Evolutionary conservation across 2,113 vertebrate genomes (phyloP).

Genomic region (Acanthochromis polyacanthus): DNA sequence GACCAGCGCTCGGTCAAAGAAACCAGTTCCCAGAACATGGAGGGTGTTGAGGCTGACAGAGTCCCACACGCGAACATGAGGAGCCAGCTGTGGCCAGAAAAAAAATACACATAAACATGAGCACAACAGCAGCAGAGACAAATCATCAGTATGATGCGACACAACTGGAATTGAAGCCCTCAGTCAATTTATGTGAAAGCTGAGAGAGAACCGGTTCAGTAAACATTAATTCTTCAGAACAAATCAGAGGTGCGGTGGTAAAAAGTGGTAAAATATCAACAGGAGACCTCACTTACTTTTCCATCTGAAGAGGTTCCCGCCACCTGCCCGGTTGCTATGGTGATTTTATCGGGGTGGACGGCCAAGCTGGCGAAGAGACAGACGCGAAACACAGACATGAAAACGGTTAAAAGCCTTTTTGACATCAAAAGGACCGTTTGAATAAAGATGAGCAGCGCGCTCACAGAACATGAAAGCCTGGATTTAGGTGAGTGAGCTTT

Average conservation of each 20-base stretch:
- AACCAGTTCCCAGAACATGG: conserved; percentile 93
- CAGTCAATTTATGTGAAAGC: too few relatives aligned
- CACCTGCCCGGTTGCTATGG: conserved; percentile 98
- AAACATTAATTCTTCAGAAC: too few relatives aligned
- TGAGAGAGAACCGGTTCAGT: too few relatives aligned
- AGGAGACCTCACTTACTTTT: conserved; percentile 87
- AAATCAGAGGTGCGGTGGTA: background rate
- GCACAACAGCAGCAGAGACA: conserved; percentile 2
- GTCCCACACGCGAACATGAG: conserved; percentile 98
- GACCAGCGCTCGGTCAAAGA: conserved; percentile 94
- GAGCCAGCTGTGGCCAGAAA: conserved; percentile 89
- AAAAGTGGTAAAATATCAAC: conserved; percentile 14
- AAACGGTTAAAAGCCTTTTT: conserved; percentile 54
- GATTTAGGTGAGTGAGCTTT: conserved; percentile 17
- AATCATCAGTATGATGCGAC: background rate
- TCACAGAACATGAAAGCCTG: conserved; percentile 47
- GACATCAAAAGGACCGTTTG: conserved; percentile 47
- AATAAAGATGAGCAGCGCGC: conserved; percentile 63
- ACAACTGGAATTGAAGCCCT: background rate
- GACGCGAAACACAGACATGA: conserved; percentile 46
- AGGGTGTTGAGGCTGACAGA: conserved; percentile 96
- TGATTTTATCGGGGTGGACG: conserved; percentile 98
- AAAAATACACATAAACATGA: conserved; percentile 28
- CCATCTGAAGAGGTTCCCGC: conserved; percentile 97
- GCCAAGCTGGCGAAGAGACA: conserved; percentile 88